These are phyloP conservation scores for Rhinichthys klamathensis DNA, from an alignment of 2,113 vertebrate species.

Conservation along the genomic window DNA sequence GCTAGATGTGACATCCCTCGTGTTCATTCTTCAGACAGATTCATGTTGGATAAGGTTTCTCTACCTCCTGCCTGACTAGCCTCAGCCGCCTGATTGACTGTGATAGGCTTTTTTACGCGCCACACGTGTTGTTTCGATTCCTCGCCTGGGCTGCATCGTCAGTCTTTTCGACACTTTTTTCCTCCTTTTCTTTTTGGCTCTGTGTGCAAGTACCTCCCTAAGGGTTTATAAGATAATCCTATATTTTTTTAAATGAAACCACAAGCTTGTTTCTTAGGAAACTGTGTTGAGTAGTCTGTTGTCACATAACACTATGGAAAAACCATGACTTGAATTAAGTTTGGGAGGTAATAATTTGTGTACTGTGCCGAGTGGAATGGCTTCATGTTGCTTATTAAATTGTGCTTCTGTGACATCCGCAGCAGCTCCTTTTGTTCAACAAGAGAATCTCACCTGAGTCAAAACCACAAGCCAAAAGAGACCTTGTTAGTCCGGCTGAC, in stretches of 20 bases:
- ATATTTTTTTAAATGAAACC: slow-evolving; percentile 54
- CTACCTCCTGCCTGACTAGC: slow-evolving; percentile 65
- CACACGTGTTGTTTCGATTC: slow-evolving; percentile 72
- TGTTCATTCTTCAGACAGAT: slow-evolving; percentile 67
- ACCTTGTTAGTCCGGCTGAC: slow-evolving; percentile 29
- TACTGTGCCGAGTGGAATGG: slow-evolving; percentile 1
- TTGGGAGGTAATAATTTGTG: slow-evolving; percentile 25
- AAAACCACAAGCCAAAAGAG: slow-evolving; percentile 30
- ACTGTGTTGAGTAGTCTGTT: slow-evolving; percentile 60
- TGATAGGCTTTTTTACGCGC: slow-evolving; percentile 71
- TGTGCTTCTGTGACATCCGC: slow-evolving; percentile 33
- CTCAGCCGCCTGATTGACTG: slow-evolving; percentile 73
- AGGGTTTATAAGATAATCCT: slow-evolving; percentile 59
- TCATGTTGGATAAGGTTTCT: slow-evolving; percentile 72
- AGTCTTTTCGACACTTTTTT: slow-evolving; percentile 65
- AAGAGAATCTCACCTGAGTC: slow-evolving; percentile 24
- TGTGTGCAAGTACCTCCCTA: slow-evolving; percentile 42
- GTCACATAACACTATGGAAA: slow-evolving; percentile 47
- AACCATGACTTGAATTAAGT: slow-evolving; percentile 42
- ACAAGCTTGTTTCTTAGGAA: slow-evolving; percentile 51
- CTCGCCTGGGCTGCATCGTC: slow-evolving; percentile 58
- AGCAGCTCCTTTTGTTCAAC: slow-evolving; percentile 27
- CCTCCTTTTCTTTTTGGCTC: slow-evolving; percentile 52
- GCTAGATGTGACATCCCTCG: slow-evolving; percentile 76
- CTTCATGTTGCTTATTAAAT: slow-evolving; percentile 7